Evolutionary conservation across 2,888 invertebrate species (phyloP), one percentile per base, ranked within the genome.

Genomic region (Apotomis capreana): DNA sequence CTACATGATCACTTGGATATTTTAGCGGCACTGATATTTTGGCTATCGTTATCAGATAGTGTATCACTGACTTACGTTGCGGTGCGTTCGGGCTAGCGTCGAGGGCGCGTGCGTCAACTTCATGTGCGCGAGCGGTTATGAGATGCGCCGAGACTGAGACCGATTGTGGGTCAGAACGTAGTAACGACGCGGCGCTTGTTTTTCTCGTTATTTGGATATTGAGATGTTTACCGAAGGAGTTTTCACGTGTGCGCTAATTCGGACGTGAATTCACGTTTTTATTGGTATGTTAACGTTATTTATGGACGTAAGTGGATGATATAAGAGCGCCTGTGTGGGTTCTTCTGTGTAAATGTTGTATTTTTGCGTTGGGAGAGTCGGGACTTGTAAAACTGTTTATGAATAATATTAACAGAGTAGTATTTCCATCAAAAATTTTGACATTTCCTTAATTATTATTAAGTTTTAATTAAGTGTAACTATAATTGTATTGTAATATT

Each of bases 1-100:
- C 71, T 63, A 73, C 78, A 77, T 78, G 72, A 75, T 76, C 75
- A 78, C 78, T 64, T 3, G 3, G 9, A 44, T 37, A 44, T n/a
- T 51, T 54, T 10, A 26, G 9, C 37, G 46, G 26, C 49, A 68
- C 57, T 68, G 68, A 51, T 57, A 10, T 13, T 46, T 54, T 15
- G 46, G 59, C 40, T 61, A 54, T 15, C 59, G 54, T n/a, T 61
- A 69, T 69, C 68, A 46, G 61, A 52, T 54, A 52, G 44, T 6
- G 12, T 37, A 51, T 59, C 60, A 54, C 59, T 59, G 52, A 54
- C 59, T 69, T 69, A 69, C 67, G 60, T 60, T 10, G 4, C 46
- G 55, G 26, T 5, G 12, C 15, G 44, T 12, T 6, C 54, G 54
- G 13, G 52, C 13, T 6, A 13, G 6, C 61, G 46, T 3, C 10